Evolutionary conservation across 2,113 vertebrate genomes (phyloP).

Genomic region (Microtus montanus): DNA sequence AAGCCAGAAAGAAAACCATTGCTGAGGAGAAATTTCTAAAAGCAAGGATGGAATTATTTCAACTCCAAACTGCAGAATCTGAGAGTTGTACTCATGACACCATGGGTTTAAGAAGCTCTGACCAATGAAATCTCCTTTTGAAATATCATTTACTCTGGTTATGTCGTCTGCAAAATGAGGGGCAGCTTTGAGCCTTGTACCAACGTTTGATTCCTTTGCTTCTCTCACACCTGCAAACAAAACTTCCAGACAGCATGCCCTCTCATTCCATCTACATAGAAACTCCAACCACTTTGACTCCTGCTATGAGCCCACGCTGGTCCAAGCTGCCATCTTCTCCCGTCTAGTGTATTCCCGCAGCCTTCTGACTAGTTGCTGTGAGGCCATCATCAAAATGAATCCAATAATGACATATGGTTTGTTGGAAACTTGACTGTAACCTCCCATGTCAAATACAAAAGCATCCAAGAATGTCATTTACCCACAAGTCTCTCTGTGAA

Average conservation of each 20-base stretch:
- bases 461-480: not conserved
- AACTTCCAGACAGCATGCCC: not conserved
- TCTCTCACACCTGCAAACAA: not conserved
- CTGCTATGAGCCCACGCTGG: rapidly evolving
- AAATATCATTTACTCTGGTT: not conserved
- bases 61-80: not conserved
- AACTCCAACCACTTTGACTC: not conserved
- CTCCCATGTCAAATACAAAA: not conserved
- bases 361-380: not conserved
- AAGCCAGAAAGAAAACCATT: not conserved
- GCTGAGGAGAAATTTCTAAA: not conserved
- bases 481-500: not conserved
- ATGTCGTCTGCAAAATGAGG: not conserved
- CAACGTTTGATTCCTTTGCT: not conserved
- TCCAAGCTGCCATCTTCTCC: not conserved
- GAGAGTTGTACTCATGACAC: not conserved
- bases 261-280: not conserved
- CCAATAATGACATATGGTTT: not conserved
- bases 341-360: not conserved
- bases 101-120: not conserved
- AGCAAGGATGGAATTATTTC: not conserved
- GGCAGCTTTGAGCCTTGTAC: not conserved
- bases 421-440: not conserved
- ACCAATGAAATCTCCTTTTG: not conserved
- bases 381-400: not conserved